Conservation (phyloP, 2,113 vertebrate genomes). For the Mus pahari region DNA sequence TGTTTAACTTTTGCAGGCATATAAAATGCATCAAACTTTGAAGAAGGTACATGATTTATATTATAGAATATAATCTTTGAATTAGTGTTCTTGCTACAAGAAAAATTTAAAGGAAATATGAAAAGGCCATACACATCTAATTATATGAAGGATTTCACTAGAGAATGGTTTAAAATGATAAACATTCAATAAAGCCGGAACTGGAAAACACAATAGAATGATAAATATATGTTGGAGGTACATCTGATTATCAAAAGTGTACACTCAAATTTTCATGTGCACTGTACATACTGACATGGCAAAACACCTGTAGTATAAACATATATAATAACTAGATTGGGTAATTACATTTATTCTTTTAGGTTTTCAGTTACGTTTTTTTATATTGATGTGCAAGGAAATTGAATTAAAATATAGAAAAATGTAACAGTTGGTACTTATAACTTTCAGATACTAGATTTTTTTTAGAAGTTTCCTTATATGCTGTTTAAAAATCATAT, state of each 20-base stretch:
- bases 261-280: constrained; percentile 11
- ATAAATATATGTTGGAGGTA: not conserved
- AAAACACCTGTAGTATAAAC: not conserved
- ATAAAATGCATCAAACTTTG: not conserved
- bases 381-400: not conserved
- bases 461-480: not conserved
- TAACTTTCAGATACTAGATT: not conserved
- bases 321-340: not conserved
- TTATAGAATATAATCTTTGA: not conserved
- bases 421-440: constrained; percentile 7
- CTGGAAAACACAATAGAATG: not conserved
- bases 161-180: not conserved
- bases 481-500: not conserved
- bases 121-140: not conserved
- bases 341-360: constrained; percentile 20
- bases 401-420: not conserved
- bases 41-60: not conserved
- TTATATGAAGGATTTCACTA: not conserved
- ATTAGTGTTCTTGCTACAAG: not conserved
- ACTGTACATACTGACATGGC: not conserved
- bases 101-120: not conserved
- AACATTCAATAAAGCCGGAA: not conserved
- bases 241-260: not conserved
- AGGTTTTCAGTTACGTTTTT: not conserved
- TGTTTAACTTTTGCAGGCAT: not conserved